Evolutionary conservation across 2,797 vertebrate genomes (phyloP), one percentile per base, ranked within the genome.

Genomic region (Rallus crepitans): DNA sequence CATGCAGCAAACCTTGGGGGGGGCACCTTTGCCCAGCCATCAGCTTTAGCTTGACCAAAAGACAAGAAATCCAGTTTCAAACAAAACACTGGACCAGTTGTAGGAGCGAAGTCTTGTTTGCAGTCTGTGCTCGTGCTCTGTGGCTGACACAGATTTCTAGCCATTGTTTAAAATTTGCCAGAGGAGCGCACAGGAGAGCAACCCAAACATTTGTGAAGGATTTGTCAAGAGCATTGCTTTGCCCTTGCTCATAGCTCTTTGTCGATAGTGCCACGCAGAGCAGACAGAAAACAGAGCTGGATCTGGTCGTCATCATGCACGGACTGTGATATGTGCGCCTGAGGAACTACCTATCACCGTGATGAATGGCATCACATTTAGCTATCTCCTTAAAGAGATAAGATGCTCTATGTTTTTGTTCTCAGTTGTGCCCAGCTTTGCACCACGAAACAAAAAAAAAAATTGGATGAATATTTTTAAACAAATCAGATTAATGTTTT

Each of bases 281-380:
- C 48, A 80, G 96, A 97, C 78, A 96, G 86, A 94, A 96, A 93
- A 23, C 96, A 96, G 95, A 92, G 83, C 81, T 65, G 75, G 53
- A 11, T 94, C 96, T 96, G 96, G 56, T 92, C 9, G 59, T 5
- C 92, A 72, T 96, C 95, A 94, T 0, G 3, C 56, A 7, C 0
- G 0, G 57, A 3, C 63, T 63, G 78, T 1, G 0, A 56, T 85
- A 42, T 1, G n/a, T 56, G 63, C 33, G 92, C 92, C 93, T 80
- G 87, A 96, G 92, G 86, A 96, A 5, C 89, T 52, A 39, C 90
- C 86, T 64, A 94, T 94, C 93, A 89, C 75, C 1, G 13, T 87
- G 93, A 96, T 82, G 83, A 92, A 96, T 90, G 71, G 64, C 78
- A 66, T 2, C 37, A 3, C 64, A 56, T 87, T 76, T 55, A 80